Evolutionary conservation across 2,113 vertebrate genomes (phyloP).

Genomic region (Butastur rufipennis): DNA sequence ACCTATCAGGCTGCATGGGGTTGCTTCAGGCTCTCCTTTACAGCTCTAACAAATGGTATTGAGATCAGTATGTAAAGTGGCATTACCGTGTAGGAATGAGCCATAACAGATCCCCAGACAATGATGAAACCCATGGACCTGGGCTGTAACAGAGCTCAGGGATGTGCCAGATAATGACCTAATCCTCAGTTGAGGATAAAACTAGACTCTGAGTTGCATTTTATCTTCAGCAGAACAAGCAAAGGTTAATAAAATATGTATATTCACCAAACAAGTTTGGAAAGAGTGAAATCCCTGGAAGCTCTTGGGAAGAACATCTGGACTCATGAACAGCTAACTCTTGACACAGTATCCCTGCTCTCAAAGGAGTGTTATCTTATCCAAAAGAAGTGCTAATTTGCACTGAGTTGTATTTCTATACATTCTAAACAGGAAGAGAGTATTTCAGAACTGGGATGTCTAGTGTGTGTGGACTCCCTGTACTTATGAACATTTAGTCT

Average conservation of each 20-base stretch:
- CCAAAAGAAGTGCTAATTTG: slow-evolving; percentile 26
- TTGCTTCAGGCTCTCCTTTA: background rate
- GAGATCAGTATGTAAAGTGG: background rate
- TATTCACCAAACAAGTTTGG: background rate
- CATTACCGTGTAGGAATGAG: background rate
- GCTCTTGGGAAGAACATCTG: background rate
- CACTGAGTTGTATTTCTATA: background rate
- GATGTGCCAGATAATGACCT: background rate
- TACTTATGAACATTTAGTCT: background rate
- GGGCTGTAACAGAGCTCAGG: background rate
- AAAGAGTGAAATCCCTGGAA: background rate
- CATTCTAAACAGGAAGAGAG: slow-evolving; percentile 27
- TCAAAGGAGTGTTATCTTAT: slow-evolving; percentile 21
- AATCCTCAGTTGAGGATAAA: background rate
- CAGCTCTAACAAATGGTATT: background rate
- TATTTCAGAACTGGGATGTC: background rate
- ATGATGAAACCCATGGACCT: background rate
- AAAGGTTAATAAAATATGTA: background rate
- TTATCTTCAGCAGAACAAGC: background rate
- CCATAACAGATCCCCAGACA: background rate
- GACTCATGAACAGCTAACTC: background rate
- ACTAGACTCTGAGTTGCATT: background rate
- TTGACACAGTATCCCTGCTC: background rate
- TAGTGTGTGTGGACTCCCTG: background rate
- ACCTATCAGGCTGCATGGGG: background rate